Conservation (phyloP, 37 sponge, comb jelly and placozoan genomes). For the Corticium candelabrum region DNA sequence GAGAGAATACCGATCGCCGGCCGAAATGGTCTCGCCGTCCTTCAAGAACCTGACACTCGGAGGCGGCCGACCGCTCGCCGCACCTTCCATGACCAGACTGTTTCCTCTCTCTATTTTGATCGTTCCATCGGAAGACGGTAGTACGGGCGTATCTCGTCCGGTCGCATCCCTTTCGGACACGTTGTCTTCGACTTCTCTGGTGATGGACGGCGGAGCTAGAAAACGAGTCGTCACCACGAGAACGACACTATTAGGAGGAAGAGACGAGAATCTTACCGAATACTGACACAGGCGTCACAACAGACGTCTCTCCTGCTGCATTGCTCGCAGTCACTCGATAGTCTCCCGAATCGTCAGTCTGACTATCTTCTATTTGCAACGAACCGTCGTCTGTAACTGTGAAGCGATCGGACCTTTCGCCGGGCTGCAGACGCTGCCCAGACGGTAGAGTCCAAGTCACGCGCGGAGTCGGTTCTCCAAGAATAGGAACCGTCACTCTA, state of each 20-base stretch:
- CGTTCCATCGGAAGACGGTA: too few relatives aligned
- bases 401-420: background rate
- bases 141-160: too few relatives aligned
- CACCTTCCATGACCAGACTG: too few relatives aligned
- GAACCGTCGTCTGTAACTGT: background rate
- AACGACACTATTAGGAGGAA: too few relatives aligned
- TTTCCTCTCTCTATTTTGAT: too few relatives aligned
- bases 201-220: background rate
- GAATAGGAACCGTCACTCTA: background rate
- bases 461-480: background rate
- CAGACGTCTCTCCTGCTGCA: background rate
- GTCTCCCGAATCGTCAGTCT: background rate
- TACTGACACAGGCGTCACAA: background rate
- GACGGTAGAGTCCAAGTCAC: background rate
- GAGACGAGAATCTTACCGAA: background rate
- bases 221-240: background rate
- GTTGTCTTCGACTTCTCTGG: too few relatives aligned
- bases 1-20: too few relatives aligned
- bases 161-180: too few relatives aligned
- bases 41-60: background rate
- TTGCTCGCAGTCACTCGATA: background rate
- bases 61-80: background rate
- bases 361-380: background rate
- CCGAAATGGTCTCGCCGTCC: background rate
- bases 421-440: background rate